A percentile compares a stretch with the other conserved stretches of the same genome.
Evolutionary conservation across 2,113 vertebrate species (phyloP).

Genomic region (Boleophthalmus pectinirostris): DNA sequence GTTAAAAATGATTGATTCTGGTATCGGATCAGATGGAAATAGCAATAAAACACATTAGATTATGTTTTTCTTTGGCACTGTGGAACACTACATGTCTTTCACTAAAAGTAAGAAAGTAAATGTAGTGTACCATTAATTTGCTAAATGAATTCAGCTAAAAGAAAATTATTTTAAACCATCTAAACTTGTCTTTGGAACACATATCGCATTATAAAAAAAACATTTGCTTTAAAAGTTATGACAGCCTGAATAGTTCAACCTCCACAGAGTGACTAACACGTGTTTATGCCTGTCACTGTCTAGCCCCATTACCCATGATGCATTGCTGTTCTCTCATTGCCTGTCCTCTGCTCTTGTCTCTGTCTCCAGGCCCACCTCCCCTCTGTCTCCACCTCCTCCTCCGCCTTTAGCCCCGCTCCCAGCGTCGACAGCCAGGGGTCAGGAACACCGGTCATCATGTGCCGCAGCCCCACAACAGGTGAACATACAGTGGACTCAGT

Average conservation of each 20-base stretch:
- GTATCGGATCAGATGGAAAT: too few relatives aligned
- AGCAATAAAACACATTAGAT: too few relatives aligned
- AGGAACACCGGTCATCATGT: slow-evolving; percentile 89
- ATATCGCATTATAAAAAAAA: neutral
- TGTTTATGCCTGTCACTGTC: neutral
- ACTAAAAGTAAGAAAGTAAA: too few relatives aligned
- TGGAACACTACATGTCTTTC: too few relatives aligned
- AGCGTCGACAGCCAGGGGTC: slow-evolving; percentile 81
- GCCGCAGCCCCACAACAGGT: slow-evolving; percentile 93
- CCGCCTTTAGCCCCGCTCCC: slow-evolving; percentile 82
- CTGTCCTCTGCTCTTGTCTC: neutral
- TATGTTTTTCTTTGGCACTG: too few relatives aligned
- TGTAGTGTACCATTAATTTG: neutral
- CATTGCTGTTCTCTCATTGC: neutral
- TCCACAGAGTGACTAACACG: neutral
- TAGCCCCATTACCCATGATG: neutral
- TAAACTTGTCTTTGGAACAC: neutral
- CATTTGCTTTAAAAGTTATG: neutral
- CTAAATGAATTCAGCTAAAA: neutral
- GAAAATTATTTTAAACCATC: neutral
- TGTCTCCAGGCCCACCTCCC: slow-evolving; percentile 81
- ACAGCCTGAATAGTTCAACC: neutral
- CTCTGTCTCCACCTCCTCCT: slow-evolving; percentile 79
- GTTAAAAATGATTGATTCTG: too few relatives aligned
- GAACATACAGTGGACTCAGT: neutral